Evolutionary conservation across 2,113 vertebrate species (phyloP).

Genomic region (Morone chrysops): DNA sequence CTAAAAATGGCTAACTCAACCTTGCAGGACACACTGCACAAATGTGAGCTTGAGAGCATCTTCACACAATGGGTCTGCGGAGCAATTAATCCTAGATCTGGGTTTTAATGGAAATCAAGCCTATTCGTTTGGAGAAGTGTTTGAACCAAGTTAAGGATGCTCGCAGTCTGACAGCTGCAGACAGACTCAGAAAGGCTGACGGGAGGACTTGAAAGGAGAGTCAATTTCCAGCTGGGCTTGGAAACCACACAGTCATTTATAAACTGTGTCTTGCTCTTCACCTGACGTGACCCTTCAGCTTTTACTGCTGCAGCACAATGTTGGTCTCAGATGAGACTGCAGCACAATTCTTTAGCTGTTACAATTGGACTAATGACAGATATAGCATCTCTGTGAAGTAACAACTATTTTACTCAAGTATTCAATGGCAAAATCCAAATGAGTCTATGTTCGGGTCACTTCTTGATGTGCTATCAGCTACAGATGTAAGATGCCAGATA

Average conservation of each 20-base stretch:
- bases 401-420: slow-evolving; percentile 11
- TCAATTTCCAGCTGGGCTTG: slow-evolving; percentile 62
- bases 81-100: slow-evolving; percentile 35
- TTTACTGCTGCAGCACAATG: slow-evolving; percentile 13
- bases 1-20: background rate
- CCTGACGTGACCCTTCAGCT: slow-evolving; percentile 61
- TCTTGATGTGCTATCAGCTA: slow-evolving; percentile 32
- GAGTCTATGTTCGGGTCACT: slow-evolving; percentile 40
- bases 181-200: slow-evolving; percentile 56
- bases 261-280: slow-evolving; percentile 59
- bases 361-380: slow-evolving; percentile 21
- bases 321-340: slow-evolving; percentile 17
- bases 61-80: slow-evolving; percentile 1
- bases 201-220: slow-evolving; percentile 53
- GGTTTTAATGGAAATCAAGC: slow-evolving; percentile 33
- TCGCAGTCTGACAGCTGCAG: slow-evolving; percentile 51
- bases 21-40: background rate
- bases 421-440: slow-evolving; percentile 15
- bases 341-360: slow-evolving; percentile 18
- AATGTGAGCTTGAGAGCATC: slow-evolving; percentile 20
- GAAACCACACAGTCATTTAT: slow-evolving; percentile 60
- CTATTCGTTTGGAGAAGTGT: slow-evolving; percentile 26
- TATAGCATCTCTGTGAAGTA: slow-evolving; percentile 7
- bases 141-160: slow-evolving; percentile 41
- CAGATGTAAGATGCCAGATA: slow-evolving; percentile 33